Evolutionary conservation across 2,888 invertebrate species (phyloP), one percentile per base, ranked within the genome.

Genomic region (Ceraclea dissimilis): DNA sequence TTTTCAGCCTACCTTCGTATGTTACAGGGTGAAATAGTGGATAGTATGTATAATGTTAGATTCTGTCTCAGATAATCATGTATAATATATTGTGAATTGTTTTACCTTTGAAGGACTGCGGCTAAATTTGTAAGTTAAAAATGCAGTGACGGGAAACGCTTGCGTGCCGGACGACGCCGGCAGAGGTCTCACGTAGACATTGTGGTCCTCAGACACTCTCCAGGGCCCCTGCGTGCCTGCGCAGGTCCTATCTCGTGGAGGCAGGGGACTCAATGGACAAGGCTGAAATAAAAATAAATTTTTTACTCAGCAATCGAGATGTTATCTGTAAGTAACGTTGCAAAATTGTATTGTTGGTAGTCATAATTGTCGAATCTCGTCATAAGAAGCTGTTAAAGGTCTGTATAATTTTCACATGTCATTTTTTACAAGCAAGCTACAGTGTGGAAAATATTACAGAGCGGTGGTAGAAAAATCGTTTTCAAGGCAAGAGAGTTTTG

Each of bases 61-160:
- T n/a, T n/a, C n/a, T n/a, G n/a, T n/a, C n/a, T n/a, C n/a, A n/a
- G n/a, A n/a, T n/a, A n/a, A n/a, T n/a, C n/a, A n/a, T n/a, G n/a
- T n/a, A n/a, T n/a, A n/a, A n/a, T n/a, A n/a, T n/a, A n/a, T n/a
- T n/a, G n/a, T n/a, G n/a, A n/a, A n/a, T n/a, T n/a, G n/a, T 26
- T 26, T 54, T 73, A 90, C 90, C 83, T 90, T 90, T 34, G 90
- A 89, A 11, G 93, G 93, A 71, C 92, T 93, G 63, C 88, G 82
- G 70, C 86, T 89, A 74, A 94, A 91, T 66, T 84, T 85, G 73
- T 93, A 94, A 53, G 84, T 83, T 68, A 82, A 77, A 62, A 79
- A 79, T 58, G 80, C 77, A 51, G 78, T 76, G 17, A 71, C 70
- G 33, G 71, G 70, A 20, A 77, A 78, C 68, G 68, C 59, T 69